A percentile compares a stretch with the other conserved stretches of the same genome.
Conservation (phyloP, 2,113 vertebrate genomes). For the Fukomys damarensis region DNA sequence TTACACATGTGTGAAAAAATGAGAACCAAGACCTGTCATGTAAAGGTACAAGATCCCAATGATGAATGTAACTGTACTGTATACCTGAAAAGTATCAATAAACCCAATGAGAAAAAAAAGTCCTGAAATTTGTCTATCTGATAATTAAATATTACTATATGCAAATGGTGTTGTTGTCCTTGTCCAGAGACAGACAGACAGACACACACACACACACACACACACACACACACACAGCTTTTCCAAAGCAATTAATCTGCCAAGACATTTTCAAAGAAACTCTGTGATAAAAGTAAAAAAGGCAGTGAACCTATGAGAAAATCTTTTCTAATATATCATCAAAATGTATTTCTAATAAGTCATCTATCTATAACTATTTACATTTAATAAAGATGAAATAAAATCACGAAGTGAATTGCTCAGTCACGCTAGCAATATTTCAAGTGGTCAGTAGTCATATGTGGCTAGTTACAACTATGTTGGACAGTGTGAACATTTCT, state of each 20-base stretch:
- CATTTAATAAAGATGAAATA: background rate
- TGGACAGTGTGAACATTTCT: background rate
- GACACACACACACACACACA: rapidly evolving
- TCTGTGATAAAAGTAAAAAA: background rate
- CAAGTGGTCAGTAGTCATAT: background rate
- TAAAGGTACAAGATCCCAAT: too few relatives aligned
- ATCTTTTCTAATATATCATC: background rate
- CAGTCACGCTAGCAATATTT: background rate
- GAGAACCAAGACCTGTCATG: too few relatives aligned
- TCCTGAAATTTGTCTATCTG: background rate
- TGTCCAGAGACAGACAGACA: background rate
- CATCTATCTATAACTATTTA: background rate
- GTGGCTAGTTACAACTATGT: too few relatives aligned
- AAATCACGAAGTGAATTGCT: background rate
- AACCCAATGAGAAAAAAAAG: too few relatives aligned
- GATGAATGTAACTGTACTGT: too few relatives aligned
- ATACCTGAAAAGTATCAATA: too few relatives aligned
- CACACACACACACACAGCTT: rapidly evolving
- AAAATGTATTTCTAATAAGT: background rate
- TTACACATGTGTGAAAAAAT: too few relatives aligned
- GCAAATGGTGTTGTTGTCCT: background rate
- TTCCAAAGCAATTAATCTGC: background rate
- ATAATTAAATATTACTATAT: background rate
- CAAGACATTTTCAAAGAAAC: background rate
- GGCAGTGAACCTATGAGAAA: background rate